Conservation (phyloP, 2,113 vertebrate species). For the Saguinus midas region DNA sequence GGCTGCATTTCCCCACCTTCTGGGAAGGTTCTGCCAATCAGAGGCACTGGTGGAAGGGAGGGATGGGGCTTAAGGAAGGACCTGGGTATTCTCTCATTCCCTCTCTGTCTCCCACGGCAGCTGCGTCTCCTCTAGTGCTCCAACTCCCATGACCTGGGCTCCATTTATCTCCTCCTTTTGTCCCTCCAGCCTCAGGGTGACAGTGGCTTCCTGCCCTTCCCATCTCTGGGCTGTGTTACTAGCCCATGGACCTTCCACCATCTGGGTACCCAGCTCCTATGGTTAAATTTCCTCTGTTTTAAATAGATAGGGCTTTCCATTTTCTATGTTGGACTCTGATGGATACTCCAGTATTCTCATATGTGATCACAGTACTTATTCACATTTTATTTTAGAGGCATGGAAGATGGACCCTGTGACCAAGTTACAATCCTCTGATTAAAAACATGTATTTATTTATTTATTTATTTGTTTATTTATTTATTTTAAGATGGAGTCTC, state of each 20-base stretch:
- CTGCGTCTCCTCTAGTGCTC: neutral
- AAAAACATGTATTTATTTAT: neutral
- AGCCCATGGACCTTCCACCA: neutral
- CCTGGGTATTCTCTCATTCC: accelerated
- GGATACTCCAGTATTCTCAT: neutral
- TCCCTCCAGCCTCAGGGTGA: neutral
- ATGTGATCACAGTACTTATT: neutral
- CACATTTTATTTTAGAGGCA: neutral
- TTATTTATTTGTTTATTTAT: no score
- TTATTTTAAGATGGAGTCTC: no score
- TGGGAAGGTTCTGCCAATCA: neutral
- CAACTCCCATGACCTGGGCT: neutral
- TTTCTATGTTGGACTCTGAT: neutral
- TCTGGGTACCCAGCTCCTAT: neutral
- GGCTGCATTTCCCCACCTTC: neutral
- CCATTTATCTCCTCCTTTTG: neutral
- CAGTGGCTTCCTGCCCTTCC: neutral
- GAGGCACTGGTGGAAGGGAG: neutral
- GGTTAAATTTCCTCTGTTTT: neutral
- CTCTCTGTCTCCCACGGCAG: neutral
- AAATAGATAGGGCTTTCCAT: neutral
- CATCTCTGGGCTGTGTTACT: neutral
- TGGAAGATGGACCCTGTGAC: neutral
- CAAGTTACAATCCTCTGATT: neutral
- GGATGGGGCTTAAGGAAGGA: neutral